Conservation (phyloP, 2,113 vertebrate species). For the Cryptomyrus ogoouensis region DNA sequence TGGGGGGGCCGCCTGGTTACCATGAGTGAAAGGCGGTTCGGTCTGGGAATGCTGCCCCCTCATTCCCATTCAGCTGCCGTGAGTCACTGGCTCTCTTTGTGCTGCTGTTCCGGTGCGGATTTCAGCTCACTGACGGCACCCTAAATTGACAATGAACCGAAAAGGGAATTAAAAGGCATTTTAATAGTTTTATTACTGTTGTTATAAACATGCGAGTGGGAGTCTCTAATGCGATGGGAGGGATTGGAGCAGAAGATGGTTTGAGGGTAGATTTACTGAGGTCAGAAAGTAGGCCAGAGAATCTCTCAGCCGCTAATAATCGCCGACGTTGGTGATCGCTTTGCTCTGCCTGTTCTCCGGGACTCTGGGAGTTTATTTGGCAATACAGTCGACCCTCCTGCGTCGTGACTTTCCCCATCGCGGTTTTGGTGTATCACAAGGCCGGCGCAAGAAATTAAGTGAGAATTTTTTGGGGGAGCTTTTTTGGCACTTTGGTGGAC, state of each 20-base stretch:
- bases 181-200: neutral
- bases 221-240: neutral
- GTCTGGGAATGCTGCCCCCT: neutral
- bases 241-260: neutral
- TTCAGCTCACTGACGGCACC: neutral
- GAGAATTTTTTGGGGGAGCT: neutral
- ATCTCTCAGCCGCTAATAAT: neutral
- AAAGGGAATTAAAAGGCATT: neutral
- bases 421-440: neutral
- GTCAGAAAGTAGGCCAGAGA: neutral
- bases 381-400: neutral
- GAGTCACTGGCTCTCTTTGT: neutral
- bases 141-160: neutral
- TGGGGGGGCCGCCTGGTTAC: neutral
- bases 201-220: neutral
- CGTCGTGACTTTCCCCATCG: neutral
- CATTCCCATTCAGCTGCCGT: neutral
- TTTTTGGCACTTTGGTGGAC: neutral
- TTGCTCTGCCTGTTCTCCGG: neutral
- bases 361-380: neutral
- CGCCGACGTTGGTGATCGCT: neutral
- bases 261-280: neutral
- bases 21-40: neutral
- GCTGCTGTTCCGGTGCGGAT: neutral
- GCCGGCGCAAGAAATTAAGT: neutral